These are phyloP conservation scores for Catharus bicknelli DNA, from an alignment of 2,113 vertebrate species.

Conservation along the genomic window DNA sequence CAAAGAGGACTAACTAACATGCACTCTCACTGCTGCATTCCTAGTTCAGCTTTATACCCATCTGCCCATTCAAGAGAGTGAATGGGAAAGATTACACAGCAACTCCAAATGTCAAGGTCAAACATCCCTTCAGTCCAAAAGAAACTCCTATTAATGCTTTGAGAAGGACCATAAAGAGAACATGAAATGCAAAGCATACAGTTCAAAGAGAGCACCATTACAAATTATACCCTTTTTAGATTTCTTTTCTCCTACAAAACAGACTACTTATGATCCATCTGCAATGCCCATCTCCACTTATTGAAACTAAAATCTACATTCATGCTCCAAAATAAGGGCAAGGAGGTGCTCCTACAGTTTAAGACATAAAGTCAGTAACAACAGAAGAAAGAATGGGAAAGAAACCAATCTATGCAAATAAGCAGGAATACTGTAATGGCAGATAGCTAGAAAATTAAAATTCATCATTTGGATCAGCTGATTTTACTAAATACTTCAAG, in stretches of 20 bases:
- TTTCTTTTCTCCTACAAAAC: slow-evolving; percentile 4
- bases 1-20: not conserved
- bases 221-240: not conserved
- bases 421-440: not conserved
- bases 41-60: not conserved
- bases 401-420: not conserved
- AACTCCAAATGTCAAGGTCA: not conserved
- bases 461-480: not conserved
- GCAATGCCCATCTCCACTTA: not conserved
- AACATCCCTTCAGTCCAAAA: not conserved
- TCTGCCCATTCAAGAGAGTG: not conserved
- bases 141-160: not conserved
- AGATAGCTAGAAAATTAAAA: not conserved
- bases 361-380: not conserved
- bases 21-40: not conserved
- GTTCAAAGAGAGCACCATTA: not conserved
- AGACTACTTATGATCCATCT: not conserved
- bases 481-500: not conserved
- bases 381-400: not conserved
- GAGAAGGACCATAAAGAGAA: not conserved
- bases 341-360: not conserved
- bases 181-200: not conserved
- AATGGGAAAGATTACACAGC: not conserved
- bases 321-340: not conserved
- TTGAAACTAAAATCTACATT: not conserved